Evolutionary conservation across 2,888 invertebrate genomes (phyloP).

Genomic region (Ceraclea dissimilis): DNA sequence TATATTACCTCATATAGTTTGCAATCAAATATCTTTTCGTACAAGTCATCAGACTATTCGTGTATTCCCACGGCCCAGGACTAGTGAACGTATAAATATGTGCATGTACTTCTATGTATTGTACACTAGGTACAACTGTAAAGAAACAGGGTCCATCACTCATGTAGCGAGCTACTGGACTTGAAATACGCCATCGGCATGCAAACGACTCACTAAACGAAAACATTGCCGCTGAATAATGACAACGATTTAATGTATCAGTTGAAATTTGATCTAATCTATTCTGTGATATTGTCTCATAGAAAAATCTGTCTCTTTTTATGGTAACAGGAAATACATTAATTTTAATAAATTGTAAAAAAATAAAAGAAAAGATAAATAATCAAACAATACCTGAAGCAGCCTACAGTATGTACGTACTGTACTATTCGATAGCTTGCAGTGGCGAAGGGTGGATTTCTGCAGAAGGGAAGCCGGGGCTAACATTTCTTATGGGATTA

Average conservation of each 20-base stretch:
- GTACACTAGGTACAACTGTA: neutral
- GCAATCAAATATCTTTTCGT: slow-evolving; percentile 12
- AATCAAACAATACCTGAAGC: too few species aligned
- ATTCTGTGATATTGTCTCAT: neutral
- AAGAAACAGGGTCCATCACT: slow-evolving; percentile 5
- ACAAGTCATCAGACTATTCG: slow-evolving; percentile 2
- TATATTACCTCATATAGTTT: neutral
- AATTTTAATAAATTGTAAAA: too few species aligned
- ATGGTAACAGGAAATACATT: neutral
- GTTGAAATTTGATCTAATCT: neutral
- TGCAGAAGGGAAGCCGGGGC: too few species aligned
- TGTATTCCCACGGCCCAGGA: slow-evolving; percentile 15
- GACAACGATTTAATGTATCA: neutral
- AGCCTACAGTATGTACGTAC: too few species aligned
- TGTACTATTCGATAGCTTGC: too few species aligned
- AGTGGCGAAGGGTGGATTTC: too few species aligned
- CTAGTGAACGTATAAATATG: neutral
- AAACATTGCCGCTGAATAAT: neutral
- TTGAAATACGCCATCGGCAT: slow-evolving; percentile 11
- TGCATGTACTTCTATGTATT: neutral
- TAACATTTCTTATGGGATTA: too few species aligned
- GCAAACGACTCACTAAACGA: slow-evolving; percentile 4
- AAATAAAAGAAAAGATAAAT: too few species aligned
- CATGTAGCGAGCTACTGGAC: slow-evolving; percentile 12
- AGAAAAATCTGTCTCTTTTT: neutral